Conservation (phyloP, 2,113 vertebrate genomes). For the Alectura lathami region DNA sequence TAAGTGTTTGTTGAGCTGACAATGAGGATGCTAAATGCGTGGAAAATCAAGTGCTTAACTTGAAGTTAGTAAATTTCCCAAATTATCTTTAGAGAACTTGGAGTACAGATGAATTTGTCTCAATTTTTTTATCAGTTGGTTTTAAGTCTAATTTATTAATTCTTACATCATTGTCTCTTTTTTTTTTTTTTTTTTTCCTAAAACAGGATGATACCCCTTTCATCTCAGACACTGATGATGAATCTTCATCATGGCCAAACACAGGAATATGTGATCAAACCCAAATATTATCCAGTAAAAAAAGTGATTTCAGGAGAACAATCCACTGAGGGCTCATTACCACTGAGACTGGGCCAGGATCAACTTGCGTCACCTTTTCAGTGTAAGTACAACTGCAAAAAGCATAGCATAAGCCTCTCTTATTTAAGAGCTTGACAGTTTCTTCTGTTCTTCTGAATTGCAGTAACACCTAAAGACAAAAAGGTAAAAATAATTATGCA, state of each 20-base stretch:
- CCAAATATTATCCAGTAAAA: slow-evolving; percentile 88
- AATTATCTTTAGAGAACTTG: background rate
- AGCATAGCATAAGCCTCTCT: background rate
- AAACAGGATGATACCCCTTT: slow-evolving; percentile 82
- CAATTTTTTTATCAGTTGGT: background rate
- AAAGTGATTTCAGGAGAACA: slow-evolving; percentile 83
- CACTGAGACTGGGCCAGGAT: slow-evolving; percentile 81
- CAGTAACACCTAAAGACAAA: background rate
- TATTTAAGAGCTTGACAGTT: background rate
- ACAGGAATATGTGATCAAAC: slow-evolving; percentile 90
- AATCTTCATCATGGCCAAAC: slow-evolving; percentile 84
- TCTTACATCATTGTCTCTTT: background rate
- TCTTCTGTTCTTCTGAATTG: background rate
- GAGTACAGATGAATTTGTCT: background rate
- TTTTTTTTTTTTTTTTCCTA: background rate
- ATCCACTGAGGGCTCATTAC: slow-evolving; percentile 83
- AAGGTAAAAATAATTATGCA: background rate
- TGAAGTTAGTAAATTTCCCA: background rate
- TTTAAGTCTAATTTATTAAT: background rate
- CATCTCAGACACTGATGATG: slow-evolving; percentile 82
- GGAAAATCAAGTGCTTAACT: background rate
- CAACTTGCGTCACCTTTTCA: slow-evolving; percentile 68
- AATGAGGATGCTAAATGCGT: background rate
- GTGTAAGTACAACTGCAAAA: slow-evolving; percentile 72
- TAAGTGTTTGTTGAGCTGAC: background rate